Evolutionary conservation across 2,888 invertebrate genomes (phyloP), one percentile per base, ranked within the genome.

Genomic region (Troides aeacus): DNA sequence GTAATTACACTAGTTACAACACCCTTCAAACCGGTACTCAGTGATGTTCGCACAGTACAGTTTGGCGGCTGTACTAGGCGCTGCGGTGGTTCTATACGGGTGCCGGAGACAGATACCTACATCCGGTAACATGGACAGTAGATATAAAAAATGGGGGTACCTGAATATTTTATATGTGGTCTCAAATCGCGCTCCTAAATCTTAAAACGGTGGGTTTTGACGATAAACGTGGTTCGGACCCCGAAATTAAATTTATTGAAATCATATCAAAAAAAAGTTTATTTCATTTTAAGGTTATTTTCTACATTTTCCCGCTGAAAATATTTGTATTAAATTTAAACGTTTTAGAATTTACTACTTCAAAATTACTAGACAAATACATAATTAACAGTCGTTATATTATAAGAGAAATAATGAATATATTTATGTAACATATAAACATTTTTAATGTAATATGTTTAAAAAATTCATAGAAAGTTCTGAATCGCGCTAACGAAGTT

Each of bases 401-500:
- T 53, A 15, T 53, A 1, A 53, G n/a, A n/a, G 15, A 53, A 53
- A 6, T n/a, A 2, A 7, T 39, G 3, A 5, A 6, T 18, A 17
- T 53, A 53, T 39, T 18, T 18, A 18, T 17, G 6, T 53, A 6
- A 17, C 8, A 39, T 17, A 18, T 6, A 15, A n/a, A 53, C 2
- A 53, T 18, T 53, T 56, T 56, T 56, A 21, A 56, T n/a, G 56
- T 21, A 21, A 12, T 42, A 10, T 10, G 10, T 21, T 56, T 15
- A 21, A 21, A n/a, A n/a, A n/a, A 8, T 23, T 46, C 21, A 12
- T 46, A 8, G 30, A 21, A 36, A 2, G 36, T 73, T 62, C 81
- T 88, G 67, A 57, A 88, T 84, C 89, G 79, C 89, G 81, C 77
- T 81, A 79, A 75, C 10, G 72, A 77, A 73, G 71, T 85, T 81